phyloP scores from a whole-genome alignment of 2,888 invertebrate species.

The Julus scandinavius region DNA sequence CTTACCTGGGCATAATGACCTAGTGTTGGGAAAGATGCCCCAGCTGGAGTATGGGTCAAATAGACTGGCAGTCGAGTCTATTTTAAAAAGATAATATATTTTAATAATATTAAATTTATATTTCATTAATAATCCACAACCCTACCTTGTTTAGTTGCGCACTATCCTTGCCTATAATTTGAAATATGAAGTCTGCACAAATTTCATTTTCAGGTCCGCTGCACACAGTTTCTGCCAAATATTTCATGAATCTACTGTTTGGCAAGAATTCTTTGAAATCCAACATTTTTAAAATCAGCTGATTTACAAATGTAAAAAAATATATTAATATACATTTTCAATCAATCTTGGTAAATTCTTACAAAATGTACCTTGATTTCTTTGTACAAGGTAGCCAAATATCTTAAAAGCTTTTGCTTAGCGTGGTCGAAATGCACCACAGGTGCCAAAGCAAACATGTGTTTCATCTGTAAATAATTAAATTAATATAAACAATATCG shows the following conservation, averaged over 20 bases:
- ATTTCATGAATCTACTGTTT: not conserved
- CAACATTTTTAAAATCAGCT: not conserved
- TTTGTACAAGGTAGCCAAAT: slow-evolving; percentile 72
- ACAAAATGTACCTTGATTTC: slow-evolving; percentile 63
- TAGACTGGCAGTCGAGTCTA: slow-evolving; percentile 51
- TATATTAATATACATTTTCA: not conserved
- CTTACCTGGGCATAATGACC: slow-evolving; percentile 52
- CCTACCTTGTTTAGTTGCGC: slow-evolving; percentile 2
- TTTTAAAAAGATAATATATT: not conserved
- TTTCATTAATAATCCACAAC: not conserved
- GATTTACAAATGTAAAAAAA: not conserved
- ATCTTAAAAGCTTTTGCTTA: slow-evolving; percentile 6
- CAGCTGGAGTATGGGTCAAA: slow-evolving; percentile 52
- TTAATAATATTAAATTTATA: not conserved
- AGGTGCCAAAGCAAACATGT: slow-evolving; percentile 49
- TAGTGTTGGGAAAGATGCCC: slow-evolving; percentile 16
- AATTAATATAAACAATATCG: not conserved
- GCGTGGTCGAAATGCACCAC: slow-evolving; percentile 24
- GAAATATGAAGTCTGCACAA: not conserved
- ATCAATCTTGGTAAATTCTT: too few species aligned
- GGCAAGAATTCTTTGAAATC: not conserved
- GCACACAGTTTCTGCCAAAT: not conserved
- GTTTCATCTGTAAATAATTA: not conserved
- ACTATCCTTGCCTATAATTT: not conserved
- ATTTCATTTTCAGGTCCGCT: not conserved